Base-by-base conservation (phyloP, 2,888 invertebrate species). In the Cryptophagus acutangulus region DNA sequence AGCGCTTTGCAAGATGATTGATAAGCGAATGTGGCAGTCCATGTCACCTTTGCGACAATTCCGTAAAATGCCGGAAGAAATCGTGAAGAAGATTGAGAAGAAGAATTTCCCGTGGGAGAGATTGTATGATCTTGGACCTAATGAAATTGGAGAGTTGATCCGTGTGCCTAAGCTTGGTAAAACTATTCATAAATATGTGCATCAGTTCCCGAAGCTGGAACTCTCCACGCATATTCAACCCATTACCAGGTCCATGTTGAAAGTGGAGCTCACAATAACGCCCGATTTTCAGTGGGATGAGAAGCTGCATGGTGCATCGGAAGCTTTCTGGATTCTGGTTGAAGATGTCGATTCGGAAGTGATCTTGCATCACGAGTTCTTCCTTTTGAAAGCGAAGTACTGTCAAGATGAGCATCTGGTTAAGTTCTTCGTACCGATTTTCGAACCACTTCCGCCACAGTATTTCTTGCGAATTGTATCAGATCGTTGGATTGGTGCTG, bases 251-350 rank as follows among this genome's bases (percentile, higher is more conserved):
- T 85, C 89, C 1, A 97, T 96, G 0, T 72, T 99, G 13, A 76
- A 93, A 38, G 94, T 99, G 0, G 97, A 99, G 69, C 72, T 99
- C 10, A 96, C 96, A 0, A 91, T 99, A 43, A 94, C 94, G 0
- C 97, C 99, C 0, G 97, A 99, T 71, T 99, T 99, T 70, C 92
- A 96, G 61, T 99, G 99, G 99, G 97, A 99, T 57, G 96, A 96
- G 48, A 96, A 95, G 72, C 74, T 82, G 30, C 84, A 84, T 60
- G 86, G 86, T 0, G 81, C 81, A 24, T 86, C 86, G 0, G 89
- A 89, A 67, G 89, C 85, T 0, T 90, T 90, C 68, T 89, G 89
- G 89, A 86, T 90, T 57, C 71, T 90, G 3, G 87, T 89, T 0
- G 88, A 89, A 59, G 89, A 90, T 57, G 89, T 89, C 6, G 89